These are phyloP conservation scores for Stictonetta naevosa DNA, from an alignment of 2,113 vertebrate genomes.

Conservation along the genomic window DNA sequence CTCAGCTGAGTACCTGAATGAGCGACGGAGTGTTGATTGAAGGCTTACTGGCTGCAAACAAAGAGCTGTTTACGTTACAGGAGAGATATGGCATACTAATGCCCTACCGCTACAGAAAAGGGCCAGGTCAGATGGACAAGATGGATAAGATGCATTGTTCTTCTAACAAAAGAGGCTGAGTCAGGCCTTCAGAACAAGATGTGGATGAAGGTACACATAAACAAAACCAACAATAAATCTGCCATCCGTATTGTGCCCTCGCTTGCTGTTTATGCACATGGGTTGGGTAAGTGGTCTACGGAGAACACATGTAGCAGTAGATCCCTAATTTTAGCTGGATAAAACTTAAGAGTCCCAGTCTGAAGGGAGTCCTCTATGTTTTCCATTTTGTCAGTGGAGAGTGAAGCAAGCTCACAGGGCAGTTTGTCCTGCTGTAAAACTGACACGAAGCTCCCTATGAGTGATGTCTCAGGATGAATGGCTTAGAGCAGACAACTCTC, in stretches of 20 bases:
- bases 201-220: not conserved
- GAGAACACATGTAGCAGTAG: not conserved
- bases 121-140: not conserved
- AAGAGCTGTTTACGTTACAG: not conserved
- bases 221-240: not conserved
- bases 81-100: not conserved
- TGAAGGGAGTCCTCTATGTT: not conserved
- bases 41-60: not conserved
- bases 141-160: not conserved
- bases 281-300: not conserved
- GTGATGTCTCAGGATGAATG: not conserved
- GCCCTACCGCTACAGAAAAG: not conserved
- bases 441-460: not conserved
- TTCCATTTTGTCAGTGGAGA: not conserved
- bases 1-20: not conserved
- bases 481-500: not conserved
- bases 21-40: not conserved
- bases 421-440: accelerated
- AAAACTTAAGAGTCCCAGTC: not conserved
- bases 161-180: not conserved
- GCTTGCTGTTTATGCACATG: not conserved
- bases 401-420: not conserved
- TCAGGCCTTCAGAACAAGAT: not conserved
- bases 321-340: not conserved
- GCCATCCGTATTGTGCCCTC: not conserved